Evolutionary conservation across 2,888 invertebrate genomes (phyloP).

Genomic region (Agrenia bidenticulata): DNA sequence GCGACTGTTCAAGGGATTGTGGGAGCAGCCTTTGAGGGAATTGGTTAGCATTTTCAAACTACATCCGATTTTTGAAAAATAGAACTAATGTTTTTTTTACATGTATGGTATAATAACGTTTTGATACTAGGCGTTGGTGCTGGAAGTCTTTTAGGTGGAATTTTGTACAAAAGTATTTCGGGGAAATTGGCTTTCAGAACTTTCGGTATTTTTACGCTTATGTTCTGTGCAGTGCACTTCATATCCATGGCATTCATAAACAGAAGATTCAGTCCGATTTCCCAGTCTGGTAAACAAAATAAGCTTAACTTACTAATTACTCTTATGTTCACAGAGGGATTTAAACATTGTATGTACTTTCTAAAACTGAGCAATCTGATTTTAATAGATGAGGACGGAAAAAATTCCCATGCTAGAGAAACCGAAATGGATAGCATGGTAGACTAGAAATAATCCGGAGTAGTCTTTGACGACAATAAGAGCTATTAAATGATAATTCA

Average conservation of each 20-base stretch:
- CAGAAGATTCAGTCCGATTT: constrained; percentile 30
- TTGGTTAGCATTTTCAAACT: constrained; percentile 59
- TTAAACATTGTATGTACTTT: too few relatives aligned
- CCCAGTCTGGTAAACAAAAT: constrained; percentile 24
- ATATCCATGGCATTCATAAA: constrained; percentile 29
- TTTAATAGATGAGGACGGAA: too few relatives aligned
- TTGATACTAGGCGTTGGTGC: constrained; percentile 70
- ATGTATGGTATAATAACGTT: too few relatives aligned
- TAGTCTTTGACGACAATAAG: too few relatives aligned
- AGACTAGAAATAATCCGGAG: too few relatives aligned
- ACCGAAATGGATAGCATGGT: constrained; percentile 8
- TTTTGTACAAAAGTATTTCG: constrained; percentile 65
- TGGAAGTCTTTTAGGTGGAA: constrained; percentile 77
- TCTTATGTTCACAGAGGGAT: not conserved
- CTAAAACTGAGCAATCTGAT: too few relatives aligned
- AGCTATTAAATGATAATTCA: too few relatives aligned
- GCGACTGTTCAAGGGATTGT: constrained; percentile 85
- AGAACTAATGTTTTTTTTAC: not conserved
- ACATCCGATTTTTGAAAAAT: not conserved
- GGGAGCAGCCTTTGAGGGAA: constrained; percentile 83
- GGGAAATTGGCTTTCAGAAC: constrained; percentile 70
- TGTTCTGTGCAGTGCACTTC: constrained; percentile 63
- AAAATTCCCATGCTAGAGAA: not conserved
- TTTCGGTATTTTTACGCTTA: constrained; percentile 70
- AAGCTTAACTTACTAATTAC: not conserved